phyloP scores from a whole-genome alignment of 2,113 vertebrate genomes.

The Delphinapterus leucas region DNA sequence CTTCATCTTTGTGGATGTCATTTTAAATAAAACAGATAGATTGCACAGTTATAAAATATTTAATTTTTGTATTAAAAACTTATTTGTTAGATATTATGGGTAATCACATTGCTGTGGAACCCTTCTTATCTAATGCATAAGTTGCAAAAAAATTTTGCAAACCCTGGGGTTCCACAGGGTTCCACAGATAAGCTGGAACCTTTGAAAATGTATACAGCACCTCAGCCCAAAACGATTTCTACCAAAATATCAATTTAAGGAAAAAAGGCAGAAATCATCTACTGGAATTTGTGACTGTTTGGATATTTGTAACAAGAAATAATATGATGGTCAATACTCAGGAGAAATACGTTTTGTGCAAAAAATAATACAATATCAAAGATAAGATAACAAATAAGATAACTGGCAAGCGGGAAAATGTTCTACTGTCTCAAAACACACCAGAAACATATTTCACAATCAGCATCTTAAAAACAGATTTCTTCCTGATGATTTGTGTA shows the following conservation, averaged over 20 bases:
- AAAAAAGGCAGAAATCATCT: not conserved
- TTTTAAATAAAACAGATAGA: not conserved
- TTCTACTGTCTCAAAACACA: not conserved
- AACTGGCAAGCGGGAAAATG: not conserved
- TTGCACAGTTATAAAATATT: not conserved
- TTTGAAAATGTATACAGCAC: not conserved
- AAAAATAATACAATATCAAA: constrained; percentile 1
- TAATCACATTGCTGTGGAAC: not conserved
- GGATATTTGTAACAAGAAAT: constrained; percentile 13
- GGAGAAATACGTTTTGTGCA: not conserved
- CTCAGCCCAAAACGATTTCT: not conserved
- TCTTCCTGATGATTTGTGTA: constrained; percentile 48
- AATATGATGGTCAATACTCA: not conserved
- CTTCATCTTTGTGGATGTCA: not conserved
- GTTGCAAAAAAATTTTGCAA: not conserved
- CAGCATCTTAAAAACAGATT: constrained; percentile 30
- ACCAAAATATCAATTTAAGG: not conserved
- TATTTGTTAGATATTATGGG: not conserved
- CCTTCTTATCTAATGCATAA: not conserved
- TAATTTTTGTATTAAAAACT: not conserved
- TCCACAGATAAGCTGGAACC: not conserved
- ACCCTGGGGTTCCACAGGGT: not conserved
- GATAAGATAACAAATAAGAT: not conserved
- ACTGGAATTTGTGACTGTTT: not conserved
- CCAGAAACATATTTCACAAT: constrained; percentile 40